Evolutionary conservation across 2,113 vertebrate species (phyloP).

Genomic region (cattle (Bos taurus)): DNA sequence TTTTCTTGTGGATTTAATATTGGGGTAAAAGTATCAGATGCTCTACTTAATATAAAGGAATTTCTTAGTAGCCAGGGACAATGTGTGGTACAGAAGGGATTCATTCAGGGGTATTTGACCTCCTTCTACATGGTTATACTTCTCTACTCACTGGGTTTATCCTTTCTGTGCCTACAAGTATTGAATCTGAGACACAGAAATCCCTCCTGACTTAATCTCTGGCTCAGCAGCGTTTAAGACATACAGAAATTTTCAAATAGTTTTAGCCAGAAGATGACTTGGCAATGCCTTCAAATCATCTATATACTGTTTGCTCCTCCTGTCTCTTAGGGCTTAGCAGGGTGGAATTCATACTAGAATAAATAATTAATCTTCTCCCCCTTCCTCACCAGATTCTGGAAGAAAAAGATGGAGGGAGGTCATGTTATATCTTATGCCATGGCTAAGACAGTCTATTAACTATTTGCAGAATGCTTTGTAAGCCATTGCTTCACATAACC

Average conservation of each 20-base stretch:
- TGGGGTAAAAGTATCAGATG: background rate
- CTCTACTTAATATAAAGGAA: background rate
- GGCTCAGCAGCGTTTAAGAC: background rate
- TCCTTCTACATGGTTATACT: background rate
- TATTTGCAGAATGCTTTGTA: background rate
- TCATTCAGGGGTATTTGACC: background rate
- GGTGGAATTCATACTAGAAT: background rate
- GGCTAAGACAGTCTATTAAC: background rate
- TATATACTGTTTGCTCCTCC: background rate
- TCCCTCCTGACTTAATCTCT: background rate
- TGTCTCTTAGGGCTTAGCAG: background rate
- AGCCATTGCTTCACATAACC: background rate
- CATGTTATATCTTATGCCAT: background rate
- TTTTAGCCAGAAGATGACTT: background rate
- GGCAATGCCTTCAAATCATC: background rate
- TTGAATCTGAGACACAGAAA: slow-evolving; percentile 12
- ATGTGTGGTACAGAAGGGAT: background rate
- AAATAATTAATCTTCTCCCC: background rate
- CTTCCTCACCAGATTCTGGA: background rate
- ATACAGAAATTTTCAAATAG: background rate
- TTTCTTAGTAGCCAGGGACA: background rate
- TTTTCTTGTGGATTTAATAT: slow-evolving; percentile 37
- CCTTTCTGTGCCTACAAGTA: background rate
- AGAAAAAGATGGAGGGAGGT: background rate
- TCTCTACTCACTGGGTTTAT: background rate